Conservation (phyloP, 2,113 vertebrate genomes). For the Nipponia nippon region DNA sequence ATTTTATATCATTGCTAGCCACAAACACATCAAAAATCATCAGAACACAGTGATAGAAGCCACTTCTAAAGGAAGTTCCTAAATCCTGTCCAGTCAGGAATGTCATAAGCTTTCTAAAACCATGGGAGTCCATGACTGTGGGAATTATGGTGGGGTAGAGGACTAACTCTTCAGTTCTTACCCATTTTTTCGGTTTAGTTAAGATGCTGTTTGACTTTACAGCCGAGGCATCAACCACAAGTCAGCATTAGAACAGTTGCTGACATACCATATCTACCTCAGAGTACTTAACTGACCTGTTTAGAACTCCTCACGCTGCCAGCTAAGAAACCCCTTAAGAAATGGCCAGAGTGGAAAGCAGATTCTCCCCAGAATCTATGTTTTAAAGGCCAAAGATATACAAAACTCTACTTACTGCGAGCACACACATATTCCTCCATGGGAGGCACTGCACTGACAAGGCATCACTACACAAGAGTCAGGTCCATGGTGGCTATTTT, state of each 20-base stretch:
- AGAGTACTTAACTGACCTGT: not conserved
- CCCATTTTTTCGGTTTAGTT: not conserved
- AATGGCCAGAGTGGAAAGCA: not conserved
- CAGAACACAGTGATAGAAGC: not conserved
- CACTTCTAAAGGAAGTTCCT: not conserved
- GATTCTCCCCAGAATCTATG: accelerated
- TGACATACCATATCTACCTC: not conserved
- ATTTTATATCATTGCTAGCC: not conserved
- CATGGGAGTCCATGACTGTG: not conserved
- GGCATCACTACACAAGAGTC: accelerated
- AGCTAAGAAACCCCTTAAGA: not conserved
- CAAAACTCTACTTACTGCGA: not conserved
- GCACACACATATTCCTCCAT: not conserved
- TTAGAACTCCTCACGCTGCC: not conserved
- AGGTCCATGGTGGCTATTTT: accelerated
- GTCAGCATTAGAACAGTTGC: not conserved
- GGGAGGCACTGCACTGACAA: not conserved
- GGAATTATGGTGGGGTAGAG: not conserved
- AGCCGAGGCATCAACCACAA: not conserved
- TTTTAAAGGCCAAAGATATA: not conserved
- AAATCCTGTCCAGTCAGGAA: not conserved
- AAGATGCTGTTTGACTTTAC: not conserved
- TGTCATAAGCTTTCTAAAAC: not conserved
- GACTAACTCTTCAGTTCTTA: not conserved
- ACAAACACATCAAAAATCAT: not conserved